Evolutionary conservation across 2,797 vertebrate genomes (phyloP).

Genomic region (Numenius phaeopus): DNA sequence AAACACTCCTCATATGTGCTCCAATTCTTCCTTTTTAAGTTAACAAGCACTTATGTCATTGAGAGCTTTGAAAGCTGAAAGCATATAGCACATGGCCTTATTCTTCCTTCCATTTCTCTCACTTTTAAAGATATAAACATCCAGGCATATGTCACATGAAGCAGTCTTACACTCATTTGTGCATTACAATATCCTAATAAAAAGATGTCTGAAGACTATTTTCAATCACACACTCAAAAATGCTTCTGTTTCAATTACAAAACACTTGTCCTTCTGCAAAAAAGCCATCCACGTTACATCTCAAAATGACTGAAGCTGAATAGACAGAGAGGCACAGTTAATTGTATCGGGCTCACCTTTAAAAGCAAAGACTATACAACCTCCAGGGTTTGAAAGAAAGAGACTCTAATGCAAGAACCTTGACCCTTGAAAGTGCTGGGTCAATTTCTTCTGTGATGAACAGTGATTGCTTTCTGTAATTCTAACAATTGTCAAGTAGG

Average conservation of each 20-base stretch:
- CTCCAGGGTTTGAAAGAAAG: background rate
- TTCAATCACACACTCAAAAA: background rate
- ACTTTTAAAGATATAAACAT: background rate
- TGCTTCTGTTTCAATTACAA: background rate
- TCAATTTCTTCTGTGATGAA: slow-evolving; percentile 37
- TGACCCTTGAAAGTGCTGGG: slow-evolving; percentile 17
- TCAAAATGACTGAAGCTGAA: background rate
- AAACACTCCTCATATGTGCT: background rate
- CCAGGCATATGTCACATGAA: background rate
- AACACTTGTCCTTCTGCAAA: background rate
- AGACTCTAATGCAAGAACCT: slow-evolving; percentile 6
- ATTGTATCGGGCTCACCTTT: background rate
- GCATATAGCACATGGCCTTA: background rate
- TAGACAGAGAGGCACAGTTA: background rate
- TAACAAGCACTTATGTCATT: background rate
- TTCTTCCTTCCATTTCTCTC: background rate
- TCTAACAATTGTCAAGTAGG: slow-evolving; percentile 25
- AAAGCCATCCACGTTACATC: background rate
- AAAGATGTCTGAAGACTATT: background rate
- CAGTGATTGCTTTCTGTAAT: slow-evolving; percentile 54
- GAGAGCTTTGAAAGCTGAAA: background rate
- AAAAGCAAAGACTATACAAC: background rate
- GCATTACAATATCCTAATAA: background rate
- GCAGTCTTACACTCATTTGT: accelerated
- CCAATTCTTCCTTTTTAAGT: background rate